Evolutionary conservation across 2,113 vertebrate genomes (phyloP).

Genomic region (Menura novaehollandiae): DNA sequence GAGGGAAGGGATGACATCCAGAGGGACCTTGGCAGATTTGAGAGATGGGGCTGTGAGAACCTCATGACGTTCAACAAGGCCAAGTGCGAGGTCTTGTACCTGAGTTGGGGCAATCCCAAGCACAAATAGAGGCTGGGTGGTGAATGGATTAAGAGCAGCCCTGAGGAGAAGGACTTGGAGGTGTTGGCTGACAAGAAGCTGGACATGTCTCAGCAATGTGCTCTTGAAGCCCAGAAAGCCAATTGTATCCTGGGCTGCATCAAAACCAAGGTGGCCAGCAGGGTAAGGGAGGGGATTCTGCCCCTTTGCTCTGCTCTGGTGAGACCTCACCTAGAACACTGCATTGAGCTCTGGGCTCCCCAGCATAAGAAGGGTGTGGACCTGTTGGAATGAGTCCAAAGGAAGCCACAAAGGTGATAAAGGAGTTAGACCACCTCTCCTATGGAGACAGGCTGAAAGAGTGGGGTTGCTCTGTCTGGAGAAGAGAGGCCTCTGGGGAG

Average conservation of each 20-base stretch:
- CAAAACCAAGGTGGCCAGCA: not conserved
- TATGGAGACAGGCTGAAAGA: not conserved
- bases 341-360: not conserved
- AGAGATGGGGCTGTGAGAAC: accelerated
- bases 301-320: too few species aligned
- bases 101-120: not conserved
- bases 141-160: not conserved
- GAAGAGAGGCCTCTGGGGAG: not conserved
- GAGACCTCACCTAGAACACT: not conserved
- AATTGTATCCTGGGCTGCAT: not conserved
- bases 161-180: not conserved
- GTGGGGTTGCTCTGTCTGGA: not conserved
- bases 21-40: not conserved
- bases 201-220: not conserved
- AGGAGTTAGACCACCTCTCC: not conserved
- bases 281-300: not conserved
- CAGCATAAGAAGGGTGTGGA: not conserved
- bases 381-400: not conserved
- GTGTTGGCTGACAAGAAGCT: not conserved
- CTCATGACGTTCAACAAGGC: too few species aligned
- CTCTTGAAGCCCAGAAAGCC: not conserved
- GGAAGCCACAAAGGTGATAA: not conserved
- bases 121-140: not conserved
- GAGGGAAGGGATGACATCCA: not conserved
- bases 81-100: not conserved